Conservation (phyloP, 2,888 invertebrate genomes). For the Actias luna region DNA sequence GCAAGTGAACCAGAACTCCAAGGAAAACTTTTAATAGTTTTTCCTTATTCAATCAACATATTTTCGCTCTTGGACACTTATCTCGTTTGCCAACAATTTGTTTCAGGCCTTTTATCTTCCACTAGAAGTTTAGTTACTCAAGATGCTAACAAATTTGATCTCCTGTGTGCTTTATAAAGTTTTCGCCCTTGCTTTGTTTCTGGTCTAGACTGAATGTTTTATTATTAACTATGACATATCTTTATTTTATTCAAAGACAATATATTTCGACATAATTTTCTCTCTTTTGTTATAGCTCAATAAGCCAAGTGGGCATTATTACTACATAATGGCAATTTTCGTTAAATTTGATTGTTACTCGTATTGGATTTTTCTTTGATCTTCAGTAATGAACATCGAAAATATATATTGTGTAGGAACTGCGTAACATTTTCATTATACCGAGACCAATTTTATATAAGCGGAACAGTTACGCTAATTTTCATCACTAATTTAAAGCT, state of each 20-base stretch:
- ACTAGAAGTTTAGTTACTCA: constrained; percentile 54
- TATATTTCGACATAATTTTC: constrained; percentile 20
- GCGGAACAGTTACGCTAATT: constrained; percentile 59
- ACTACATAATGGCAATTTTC: constrained; percentile 9
- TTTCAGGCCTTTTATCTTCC: constrained; percentile 68
- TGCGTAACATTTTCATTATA: constrained; percentile 15
- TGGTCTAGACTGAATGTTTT: constrained; percentile 63
- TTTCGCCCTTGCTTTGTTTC: constrained; percentile 49
- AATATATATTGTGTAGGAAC: constrained; percentile 15
- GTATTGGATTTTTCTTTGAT: constrained; percentile 17
- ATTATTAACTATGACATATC: constrained; percentile 33
- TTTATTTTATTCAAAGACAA: constrained; percentile 20
- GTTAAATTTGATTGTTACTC: constrained; percentile 6
- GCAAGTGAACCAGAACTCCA: constrained; percentile 64
- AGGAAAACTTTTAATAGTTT: constrained; percentile 78
- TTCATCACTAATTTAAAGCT: constrained; percentile 57
- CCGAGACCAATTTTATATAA: constrained; percentile 34
- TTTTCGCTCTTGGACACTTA: constrained; percentile 77
- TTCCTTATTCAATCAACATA: constrained; percentile 81
- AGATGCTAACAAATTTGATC: constrained; percentile 68
- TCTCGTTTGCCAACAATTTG: constrained; percentile 77
- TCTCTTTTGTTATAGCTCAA: constrained; percentile 13
- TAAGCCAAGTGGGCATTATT: constrained; percentile 8
- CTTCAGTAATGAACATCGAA: constrained; percentile 19
- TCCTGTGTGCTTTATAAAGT: constrained; percentile 62